Base-by-base conservation (phyloP, 2,888 invertebrate species). In the Stictocephala bisonia region DNA sequence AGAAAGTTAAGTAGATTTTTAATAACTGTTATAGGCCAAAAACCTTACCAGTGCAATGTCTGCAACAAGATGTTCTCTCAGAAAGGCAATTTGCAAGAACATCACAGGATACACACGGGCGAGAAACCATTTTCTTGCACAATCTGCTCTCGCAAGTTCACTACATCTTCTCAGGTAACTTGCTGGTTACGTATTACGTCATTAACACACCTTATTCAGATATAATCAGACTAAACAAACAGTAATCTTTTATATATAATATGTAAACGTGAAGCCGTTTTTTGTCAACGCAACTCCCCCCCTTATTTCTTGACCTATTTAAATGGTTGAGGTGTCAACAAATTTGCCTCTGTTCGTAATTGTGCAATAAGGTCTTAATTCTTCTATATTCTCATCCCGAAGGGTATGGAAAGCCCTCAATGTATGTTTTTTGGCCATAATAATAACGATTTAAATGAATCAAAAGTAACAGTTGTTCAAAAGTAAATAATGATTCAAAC, bases 61-160 rank as follows among this genome's bases (percentile, higher is more conserved):
- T 94, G 94, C 83, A 85, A 88, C 71, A 93, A 93, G 82, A 85
- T 87, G 64, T 93, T 93, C 84, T 90, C 90, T 0, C 93, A 93
- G 83, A 91, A 90, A 81, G 92, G 93, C 71, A 93, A 93, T 85
- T 85, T 93, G 72, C 88, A 89, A 44, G 93, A 93, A 79, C 93
- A 94, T 84, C 86, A 88, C 83, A 87, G 93, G 71, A 92, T 91
- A 79, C 93, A 94, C 83, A 93, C 89, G 0, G 85, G 93, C 0
- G 93, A 92, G 82, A 91, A 92, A 80, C 94, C 94, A 0, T 94
- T 89, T 83, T 85, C 85, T 76, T 94, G 94, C 82, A 84, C 86
- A 44, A 84, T 86, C 53, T 93, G 93, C 78, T 87, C 88, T 22
- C 87, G 90, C 20, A 86, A 87, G 74, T 93, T 93, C 83, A 91